phyloP scores from a whole-genome alignment of 2,797 vertebrate genomes.

The Odontamblyopus lacepedii region DNA sequence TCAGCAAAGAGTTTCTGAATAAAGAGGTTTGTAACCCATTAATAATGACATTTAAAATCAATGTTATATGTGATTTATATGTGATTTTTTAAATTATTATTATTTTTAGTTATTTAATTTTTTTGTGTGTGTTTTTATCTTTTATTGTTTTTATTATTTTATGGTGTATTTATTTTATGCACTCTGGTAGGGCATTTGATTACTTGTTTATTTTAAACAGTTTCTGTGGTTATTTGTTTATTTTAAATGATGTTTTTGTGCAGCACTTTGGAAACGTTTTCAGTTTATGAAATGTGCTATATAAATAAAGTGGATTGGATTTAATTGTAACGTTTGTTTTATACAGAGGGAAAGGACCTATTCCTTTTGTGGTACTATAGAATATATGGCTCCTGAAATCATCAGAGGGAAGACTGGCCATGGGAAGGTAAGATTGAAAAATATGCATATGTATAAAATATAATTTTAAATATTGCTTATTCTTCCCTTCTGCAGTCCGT shows the following conservation, averaged over 20 bases:
- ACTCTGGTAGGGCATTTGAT: too few relatives aligned
- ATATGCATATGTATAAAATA: not conserved
- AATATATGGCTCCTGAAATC: slow-evolving; percentile 97
- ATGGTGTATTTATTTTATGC: too few relatives aligned
- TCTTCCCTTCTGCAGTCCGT: slow-evolving; percentile 77
- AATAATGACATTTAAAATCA: not conserved
- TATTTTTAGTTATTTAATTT: too few relatives aligned
- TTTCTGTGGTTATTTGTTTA: too few relatives aligned
- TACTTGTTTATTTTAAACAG: too few relatives aligned
- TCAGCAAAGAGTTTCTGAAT: slow-evolving; percentile 92
- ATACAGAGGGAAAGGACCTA: slow-evolving; percentile 89
- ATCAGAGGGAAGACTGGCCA: slow-evolving; percentile 89
- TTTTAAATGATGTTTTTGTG: too few relatives aligned
- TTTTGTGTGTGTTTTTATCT: too few relatives aligned
- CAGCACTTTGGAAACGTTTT: too few relatives aligned
- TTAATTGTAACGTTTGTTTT: not conserved
- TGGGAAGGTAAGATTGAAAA: slow-evolving; percentile 82
- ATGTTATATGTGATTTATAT: not conserved
- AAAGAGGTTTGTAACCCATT: slow-evolving; percentile 79
- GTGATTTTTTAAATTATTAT: too few relatives aligned
- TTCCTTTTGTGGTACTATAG: slow-evolving; percentile 94
- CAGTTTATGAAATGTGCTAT: too few relatives aligned
- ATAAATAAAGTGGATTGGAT: too few relatives aligned
- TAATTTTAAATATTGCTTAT: not conserved
- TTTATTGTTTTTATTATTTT: too few relatives aligned